Evolutionary conservation across 1,140 invertebrate species (phyloP).

Genomic region (Ylistrum balloti): DNA sequence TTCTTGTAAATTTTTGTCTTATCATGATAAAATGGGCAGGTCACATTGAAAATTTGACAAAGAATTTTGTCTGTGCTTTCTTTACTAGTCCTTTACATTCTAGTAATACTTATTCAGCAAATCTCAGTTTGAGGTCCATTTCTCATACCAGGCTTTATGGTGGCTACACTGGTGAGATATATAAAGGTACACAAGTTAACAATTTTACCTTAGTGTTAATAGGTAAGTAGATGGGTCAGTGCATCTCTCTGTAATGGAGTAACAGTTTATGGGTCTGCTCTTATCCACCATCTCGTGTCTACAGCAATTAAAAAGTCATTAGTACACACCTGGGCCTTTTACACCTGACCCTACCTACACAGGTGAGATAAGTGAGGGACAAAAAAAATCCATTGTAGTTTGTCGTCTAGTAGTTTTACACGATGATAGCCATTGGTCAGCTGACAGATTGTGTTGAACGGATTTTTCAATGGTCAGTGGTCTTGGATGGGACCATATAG

Average conservation of each 20-base stretch:
- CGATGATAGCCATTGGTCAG: neutral
- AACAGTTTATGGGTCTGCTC: neutral
- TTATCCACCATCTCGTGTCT: neutral
- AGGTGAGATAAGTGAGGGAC: neutral
- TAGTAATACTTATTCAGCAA: too few relatives aligned
- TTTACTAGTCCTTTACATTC: too few relatives aligned
- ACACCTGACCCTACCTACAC: neutral
- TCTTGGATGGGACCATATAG: neutral
- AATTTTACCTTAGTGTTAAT: too few relatives aligned
- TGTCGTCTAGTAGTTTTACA: neutral
- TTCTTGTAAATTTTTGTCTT: too few relatives aligned
- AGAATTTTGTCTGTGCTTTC: too few relatives aligned
- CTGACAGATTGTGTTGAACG: neutral
- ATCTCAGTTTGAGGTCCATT: too few relatives aligned
- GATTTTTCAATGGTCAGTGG: neutral
- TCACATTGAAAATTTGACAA: too few relatives aligned
- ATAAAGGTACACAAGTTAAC: too few relatives aligned
- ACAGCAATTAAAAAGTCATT: neutral
- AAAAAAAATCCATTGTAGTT: neutral
- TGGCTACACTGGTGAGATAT: too few relatives aligned
- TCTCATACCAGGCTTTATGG: too few relatives aligned
- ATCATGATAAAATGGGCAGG: too few relatives aligned
- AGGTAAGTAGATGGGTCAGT: too few relatives aligned
- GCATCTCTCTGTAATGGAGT: neutral
- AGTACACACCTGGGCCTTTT: conserved; percentile 31